Percentiles rank a stretch among this genome's conserved stretches.
Conservation (phyloP, 2,113 vertebrate genomes). For the Cololabis saira region DNA sequence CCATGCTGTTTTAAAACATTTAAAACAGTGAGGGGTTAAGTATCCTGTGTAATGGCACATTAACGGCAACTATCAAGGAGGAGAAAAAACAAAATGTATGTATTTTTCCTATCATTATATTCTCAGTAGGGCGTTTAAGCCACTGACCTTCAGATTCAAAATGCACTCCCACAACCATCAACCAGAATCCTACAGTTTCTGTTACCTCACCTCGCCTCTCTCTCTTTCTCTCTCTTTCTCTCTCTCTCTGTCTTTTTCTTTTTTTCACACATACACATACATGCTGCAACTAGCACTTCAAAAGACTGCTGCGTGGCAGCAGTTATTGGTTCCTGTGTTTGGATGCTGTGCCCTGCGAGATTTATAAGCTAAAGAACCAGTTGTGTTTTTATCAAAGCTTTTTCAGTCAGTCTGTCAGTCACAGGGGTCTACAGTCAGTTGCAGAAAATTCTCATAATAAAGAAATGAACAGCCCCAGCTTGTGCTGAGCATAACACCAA, state of each 20-base stretch:
- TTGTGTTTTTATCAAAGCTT: conserved; percentile 70
- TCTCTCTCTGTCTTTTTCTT: conserved; percentile 11
- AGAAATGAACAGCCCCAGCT: conserved; percentile 31
- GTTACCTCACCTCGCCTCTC: conserved; percentile 22
- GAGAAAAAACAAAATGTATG: conserved; percentile 48
- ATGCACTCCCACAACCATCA: conserved; percentile 13
- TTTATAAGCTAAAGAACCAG: conserved; percentile 64
- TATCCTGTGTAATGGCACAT: conserved; percentile 51
- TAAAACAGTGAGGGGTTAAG: conserved; percentile 56
- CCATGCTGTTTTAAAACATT: conserved; percentile 52
- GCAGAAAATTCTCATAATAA: conserved; percentile 47
- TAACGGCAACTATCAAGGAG: conserved; percentile 17
- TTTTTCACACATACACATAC: background rate
- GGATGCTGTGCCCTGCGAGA: conserved; percentile 63
- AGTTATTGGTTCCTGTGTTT: conserved; percentile 70
- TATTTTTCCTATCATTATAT: conserved; percentile 49
- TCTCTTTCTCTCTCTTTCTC: conserved; percentile 11
- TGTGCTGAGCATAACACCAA: conserved; percentile 24
- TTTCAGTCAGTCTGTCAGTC: conserved; percentile 55
- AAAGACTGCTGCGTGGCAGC: conserved; percentile 50
- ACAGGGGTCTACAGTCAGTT: conserved; percentile 49
- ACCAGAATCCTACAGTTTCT: conserved; percentile 3
- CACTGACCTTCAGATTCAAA: conserved; percentile 46
- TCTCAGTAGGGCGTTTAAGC: conserved; percentile 18
- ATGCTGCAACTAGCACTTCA: conserved; percentile 60